These are phyloP conservation scores for Cloeon dipterum DNA, from an alignment of 2,888 invertebrate species.

Conservation along the genomic window DNA sequence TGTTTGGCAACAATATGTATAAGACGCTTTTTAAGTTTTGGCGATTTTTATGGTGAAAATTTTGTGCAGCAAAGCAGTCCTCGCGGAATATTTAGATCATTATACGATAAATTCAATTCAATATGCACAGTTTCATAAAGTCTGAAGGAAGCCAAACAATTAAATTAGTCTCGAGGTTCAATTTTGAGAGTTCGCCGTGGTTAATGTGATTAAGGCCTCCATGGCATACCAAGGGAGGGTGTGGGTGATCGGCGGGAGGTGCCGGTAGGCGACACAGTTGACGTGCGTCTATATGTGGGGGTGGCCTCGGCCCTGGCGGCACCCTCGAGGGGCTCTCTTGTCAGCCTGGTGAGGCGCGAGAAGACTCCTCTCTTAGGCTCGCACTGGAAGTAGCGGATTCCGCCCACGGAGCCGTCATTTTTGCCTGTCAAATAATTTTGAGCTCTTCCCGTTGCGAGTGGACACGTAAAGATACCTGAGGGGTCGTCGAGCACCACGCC, in stretches of 20 bases:
- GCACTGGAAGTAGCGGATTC: slow-evolving; percentile 83
- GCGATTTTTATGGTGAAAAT: too few species aligned
- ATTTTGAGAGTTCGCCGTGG: too few species aligned
- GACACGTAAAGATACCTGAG: slow-evolving; percentile 37
- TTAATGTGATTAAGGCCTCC: too few species aligned
- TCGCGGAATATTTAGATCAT: too few species aligned
- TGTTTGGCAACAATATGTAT: too few species aligned
- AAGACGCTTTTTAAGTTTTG: too few species aligned
- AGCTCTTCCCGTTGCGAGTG: not conserved
- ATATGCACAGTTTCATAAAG: too few species aligned
- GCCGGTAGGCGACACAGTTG: slow-evolving; percentile 14
- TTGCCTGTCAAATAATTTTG: slow-evolving; percentile 41
- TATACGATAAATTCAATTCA: too few species aligned
- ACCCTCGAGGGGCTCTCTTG: slow-evolving; percentile 36
- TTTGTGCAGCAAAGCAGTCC: too few species aligned
- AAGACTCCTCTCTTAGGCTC: slow-evolving; percentile 83
- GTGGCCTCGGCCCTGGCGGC: slow-evolving; percentile 6
- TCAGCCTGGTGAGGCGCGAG: slow-evolving; percentile 62
- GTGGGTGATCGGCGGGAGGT: slow-evolving; percentile 14
- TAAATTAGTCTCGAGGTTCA: too few species aligned
- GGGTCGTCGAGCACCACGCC: slow-evolving; percentile 82
- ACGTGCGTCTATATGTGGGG: slow-evolving; percentile 19
- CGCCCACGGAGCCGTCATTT: slow-evolving; percentile 89
- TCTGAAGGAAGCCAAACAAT: too few species aligned
- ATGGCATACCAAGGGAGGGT: slow-evolving; percentile 14